A percentile compares a stretch with the other conserved stretches of the same genome.
Conservation (phyloP, 2,888 invertebrate species). For the Yponomeuta cagnagella region DNA sequence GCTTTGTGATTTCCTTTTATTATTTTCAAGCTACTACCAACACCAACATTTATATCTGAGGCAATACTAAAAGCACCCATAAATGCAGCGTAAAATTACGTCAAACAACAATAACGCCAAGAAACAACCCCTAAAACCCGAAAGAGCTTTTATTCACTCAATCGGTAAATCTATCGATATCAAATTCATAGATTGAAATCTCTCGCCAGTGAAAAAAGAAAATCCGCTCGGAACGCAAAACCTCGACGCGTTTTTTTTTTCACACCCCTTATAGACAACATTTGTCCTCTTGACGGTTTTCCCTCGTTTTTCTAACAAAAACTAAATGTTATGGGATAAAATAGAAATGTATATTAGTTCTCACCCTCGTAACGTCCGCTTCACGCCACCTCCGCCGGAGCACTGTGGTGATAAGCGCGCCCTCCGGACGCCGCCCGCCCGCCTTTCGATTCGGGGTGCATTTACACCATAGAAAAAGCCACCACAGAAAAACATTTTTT, state of each 20-base stretch:
- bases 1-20: background rate
- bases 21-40: background rate
- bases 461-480: background rate
- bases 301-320: background rate
- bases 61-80: background rate
- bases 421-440: conserved; percentile 9
- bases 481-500: too few species aligned
- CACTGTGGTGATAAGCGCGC: background rate
- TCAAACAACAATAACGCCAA: background rate
- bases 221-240: background rate
- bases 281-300: background rate
- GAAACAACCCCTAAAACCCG: background rate
- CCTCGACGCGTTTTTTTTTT: background rate
- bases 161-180: background rate
- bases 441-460: conserved; percentile 5
- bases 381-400: background rate
- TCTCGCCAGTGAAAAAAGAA: background rate
- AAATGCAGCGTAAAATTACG: background rate
- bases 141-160: conserved; percentile 1
- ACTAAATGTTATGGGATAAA: background rate
- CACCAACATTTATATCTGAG: background rate
- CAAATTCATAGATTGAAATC: background rate
- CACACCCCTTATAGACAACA: background rate
- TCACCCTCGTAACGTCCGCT: background rate
- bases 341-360: background rate